Base-by-base conservation (phyloP, 2,888 invertebrate species). In the Allygus modestus region DNA sequence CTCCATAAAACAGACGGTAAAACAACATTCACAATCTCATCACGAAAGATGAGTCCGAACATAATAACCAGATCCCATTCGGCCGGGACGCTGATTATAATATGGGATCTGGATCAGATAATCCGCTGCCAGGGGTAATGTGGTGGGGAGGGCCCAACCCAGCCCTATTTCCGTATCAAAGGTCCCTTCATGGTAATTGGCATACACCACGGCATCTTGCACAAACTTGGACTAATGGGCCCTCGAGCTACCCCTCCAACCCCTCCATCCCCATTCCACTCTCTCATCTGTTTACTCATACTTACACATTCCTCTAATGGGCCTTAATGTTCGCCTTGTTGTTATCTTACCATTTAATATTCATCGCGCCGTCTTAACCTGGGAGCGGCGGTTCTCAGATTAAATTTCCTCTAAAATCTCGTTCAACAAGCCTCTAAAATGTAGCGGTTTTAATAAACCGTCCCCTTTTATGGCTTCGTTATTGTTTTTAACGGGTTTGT, bases 271-370 rank as follows among this genome's bases (percentile, higher is more conserved):
- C 28, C 37, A 23, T 17, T 33, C 20, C 73, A 26, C 43, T 46
- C 75, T 41, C 41, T 41, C 75, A 23, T 77, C 75, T 77, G 75
- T 77, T 77, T 77, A 46, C 46, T 28, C 26, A 73, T 43, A 73
- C 77, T 77, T 51, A 51, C 77, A 54, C 54, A 79, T 54, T 79
- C 79, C 79, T 79, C 79, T 79, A 79, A 79, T 79, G 79, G 79
- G 79, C 79, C 31, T 33, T 79, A 79, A 79, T 79, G 79, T 79
- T 58, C 54, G 20, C 28, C 79, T 79, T 58, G 79, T 54, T 79
- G 79, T 79, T 79, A 79, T 79, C 79, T 79, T 58, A 33, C 5
- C 79, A 23, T 79, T 79, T 58, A 79, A 79, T 79, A 79, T 79
- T 54, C 79, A 79, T 79, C 79, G 79, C 54, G 26, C 9, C 26